Conservation (phyloP, 2,888 invertebrate species). For the Clepsis dumicolana region DNA sequence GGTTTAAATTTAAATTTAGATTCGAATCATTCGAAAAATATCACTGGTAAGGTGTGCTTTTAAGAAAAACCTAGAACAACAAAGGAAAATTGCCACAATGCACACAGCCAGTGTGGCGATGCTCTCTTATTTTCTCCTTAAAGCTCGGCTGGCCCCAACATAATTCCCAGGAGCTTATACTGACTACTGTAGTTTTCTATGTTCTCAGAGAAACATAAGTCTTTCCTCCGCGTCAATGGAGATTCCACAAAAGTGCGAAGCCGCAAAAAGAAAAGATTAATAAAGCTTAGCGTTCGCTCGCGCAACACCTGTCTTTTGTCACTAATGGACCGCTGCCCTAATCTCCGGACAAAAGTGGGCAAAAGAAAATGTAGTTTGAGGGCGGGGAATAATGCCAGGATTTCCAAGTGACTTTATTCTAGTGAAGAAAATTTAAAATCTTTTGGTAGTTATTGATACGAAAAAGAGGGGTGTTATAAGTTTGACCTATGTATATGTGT, state of each 20-base stretch:
- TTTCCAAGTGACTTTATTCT: slow-evolving; percentile 20
- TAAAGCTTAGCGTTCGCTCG: slow-evolving; percentile 81
- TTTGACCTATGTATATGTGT: too few relatives aligned
- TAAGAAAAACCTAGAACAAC: neutral
- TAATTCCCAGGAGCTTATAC: slow-evolving; percentile 16
- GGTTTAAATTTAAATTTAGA: neutral
- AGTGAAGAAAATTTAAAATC: neutral
- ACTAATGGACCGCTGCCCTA: slow-evolving; percentile 77
- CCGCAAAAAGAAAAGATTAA: slow-evolving; percentile 82
- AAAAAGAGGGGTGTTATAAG: too few relatives aligned
- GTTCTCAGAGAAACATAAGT: slow-evolving; percentile 48
- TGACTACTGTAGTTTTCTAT: slow-evolving; percentile 18
- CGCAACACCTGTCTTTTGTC: slow-evolving; percentile 83
- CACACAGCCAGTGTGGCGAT: neutral
- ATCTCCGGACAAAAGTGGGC: slow-evolving; percentile 58
- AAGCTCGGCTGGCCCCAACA: neutral
- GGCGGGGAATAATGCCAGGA: slow-evolving; percentile 45
- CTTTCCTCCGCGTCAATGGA: slow-evolving; percentile 71
- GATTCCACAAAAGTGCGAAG: slow-evolving; percentile 78
- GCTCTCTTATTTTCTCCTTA: neutral
- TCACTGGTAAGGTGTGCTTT: neutral
- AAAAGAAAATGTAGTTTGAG: slow-evolving; percentile 57
- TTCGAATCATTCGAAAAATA: neutral
- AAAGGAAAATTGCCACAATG: slow-evolving; percentile 9
- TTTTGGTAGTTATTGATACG: neutral